phyloP scores from a whole-genome alignment of 2,888 invertebrate genomes.

The Archips crataeganus region DNA sequence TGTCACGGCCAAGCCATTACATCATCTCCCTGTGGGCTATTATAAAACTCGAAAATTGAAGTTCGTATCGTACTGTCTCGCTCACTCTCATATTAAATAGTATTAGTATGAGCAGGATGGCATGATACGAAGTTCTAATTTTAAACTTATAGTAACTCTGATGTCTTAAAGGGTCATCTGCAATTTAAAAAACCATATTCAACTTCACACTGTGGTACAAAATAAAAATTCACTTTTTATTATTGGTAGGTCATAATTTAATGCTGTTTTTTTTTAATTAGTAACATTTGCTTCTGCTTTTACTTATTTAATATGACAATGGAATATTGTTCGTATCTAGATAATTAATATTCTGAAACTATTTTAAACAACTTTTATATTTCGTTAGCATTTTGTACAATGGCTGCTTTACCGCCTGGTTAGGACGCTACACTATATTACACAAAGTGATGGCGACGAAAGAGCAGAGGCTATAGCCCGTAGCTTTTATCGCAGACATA shows the following conservation, averaged over 20 bases:
- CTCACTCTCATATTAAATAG: too few species aligned
- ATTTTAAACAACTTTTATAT: conserved; percentile 86
- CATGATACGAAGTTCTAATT: too few species aligned
- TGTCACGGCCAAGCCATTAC: too few species aligned
- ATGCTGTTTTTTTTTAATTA: conserved; percentile 81
- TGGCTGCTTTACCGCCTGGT: conserved; percentile 67
- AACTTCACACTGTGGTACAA: not conserved
- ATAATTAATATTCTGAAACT: conserved; percentile 82
- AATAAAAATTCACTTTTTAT: conserved; percentile 74
- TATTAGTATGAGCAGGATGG: too few species aligned
- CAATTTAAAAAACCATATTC: too few species aligned
- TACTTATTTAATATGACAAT: conserved; percentile 85
- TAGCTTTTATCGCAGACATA: not conserved
- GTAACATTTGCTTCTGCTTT: conserved; percentile 83
- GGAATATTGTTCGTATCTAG: conserved; percentile 85
- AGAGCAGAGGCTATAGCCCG: not conserved
- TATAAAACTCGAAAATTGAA: too few species aligned
- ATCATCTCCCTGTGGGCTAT: too few species aligned
- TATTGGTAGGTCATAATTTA: conserved; percentile 86
- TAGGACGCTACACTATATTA: conserved; percentile 61
- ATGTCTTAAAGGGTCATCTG: too few species aligned
- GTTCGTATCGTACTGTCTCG: too few species aligned
- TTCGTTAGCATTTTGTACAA: conserved; percentile 80
- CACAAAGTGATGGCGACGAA: conserved; percentile 50
- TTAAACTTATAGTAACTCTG: too few species aligned